phyloP scores from a whole-genome alignment of 2,888 invertebrate species.

The Leptarthrus brevirostris region DNA sequence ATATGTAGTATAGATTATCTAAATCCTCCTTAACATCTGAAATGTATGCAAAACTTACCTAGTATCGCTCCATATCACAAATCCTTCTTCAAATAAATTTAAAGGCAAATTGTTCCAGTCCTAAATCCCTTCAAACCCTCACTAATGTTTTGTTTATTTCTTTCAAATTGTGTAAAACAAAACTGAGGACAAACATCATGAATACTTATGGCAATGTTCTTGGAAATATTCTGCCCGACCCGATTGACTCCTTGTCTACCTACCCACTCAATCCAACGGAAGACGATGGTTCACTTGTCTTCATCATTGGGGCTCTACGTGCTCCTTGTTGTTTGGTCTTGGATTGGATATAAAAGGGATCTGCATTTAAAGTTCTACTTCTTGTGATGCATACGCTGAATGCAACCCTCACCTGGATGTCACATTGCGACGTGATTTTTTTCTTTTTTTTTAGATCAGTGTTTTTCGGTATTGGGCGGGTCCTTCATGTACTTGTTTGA shows the following conservation, averaged over 20 bases:
- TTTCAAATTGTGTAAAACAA: background rate
- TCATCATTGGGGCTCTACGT: background rate
- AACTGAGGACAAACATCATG: background rate
- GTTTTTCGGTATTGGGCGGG: background rate
- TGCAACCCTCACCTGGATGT: background rate
- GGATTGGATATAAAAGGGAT: background rate
- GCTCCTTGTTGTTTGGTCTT: background rate
- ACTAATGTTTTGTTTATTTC: background rate
- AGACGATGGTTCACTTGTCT: constrained; percentile 4
- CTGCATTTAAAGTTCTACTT: background rate
- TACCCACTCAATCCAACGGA: background rate
- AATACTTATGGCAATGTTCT: constrained; percentile 13
- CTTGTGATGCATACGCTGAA: background rate
- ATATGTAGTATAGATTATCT: no score
- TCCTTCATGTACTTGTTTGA: constrained; percentile 6
- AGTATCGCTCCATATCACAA: background rate
- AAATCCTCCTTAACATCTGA: no score
- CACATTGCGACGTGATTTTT: constrained; percentile 17
- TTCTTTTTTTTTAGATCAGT: background rate
- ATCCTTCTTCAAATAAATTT: background rate
- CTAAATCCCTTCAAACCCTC: background rate
- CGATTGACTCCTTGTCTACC: constrained; percentile 23
- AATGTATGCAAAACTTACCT: background rate
- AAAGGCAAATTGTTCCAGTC: background rate
- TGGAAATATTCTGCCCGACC: background rate